phyloP scores from a whole-genome alignment of 2,113 vertebrate genomes.

The Cololabis saira region DNA sequence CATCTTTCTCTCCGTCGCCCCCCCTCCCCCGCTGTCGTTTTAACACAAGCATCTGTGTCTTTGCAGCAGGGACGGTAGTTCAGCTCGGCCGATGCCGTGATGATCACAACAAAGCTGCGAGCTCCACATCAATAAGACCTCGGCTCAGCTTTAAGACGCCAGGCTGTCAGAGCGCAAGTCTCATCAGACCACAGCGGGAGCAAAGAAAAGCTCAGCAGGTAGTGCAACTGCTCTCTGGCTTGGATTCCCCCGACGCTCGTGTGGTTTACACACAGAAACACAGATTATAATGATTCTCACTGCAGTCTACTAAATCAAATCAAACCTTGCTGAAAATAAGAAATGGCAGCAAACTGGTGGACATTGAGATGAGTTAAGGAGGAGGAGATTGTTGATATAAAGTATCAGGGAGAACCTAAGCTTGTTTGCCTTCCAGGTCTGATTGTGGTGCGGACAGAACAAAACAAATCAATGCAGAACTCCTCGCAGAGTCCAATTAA shows the following conservation, averaged over 20 bases:
- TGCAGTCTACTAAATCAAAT: conserved; percentile 17
- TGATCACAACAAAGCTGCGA: conserved; percentile 43
- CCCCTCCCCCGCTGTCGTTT: conserved; percentile 38
- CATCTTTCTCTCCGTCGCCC: neutral
- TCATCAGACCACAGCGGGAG: conserved; percentile 13
- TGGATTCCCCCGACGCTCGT: conserved; percentile 4
- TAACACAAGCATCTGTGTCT: conserved; percentile 54
- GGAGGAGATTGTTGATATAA: conserved; percentile 17
- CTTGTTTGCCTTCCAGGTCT: conserved; percentile 17
- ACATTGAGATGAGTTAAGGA: conserved; percentile 17
- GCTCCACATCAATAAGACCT: conserved; percentile 55
- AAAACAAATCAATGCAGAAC: conserved; percentile 63
- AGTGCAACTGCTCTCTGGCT: conserved; percentile 36
- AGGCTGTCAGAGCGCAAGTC: conserved; percentile 26
- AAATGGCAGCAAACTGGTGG: neutral
- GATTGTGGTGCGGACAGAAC: conserved; percentile 34
- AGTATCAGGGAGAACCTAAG: conserved; percentile 6
- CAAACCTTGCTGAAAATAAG: neutral
- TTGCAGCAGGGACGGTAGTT: conserved; percentile 27
- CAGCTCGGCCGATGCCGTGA: conserved; percentile 14
- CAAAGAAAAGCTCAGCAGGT: conserved; percentile 22
- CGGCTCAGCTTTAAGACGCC: conserved; percentile 38
- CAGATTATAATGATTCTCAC: neutral
- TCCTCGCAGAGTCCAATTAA: conserved; percentile 61
- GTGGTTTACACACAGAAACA: conserved; percentile 12